Evolutionary conservation across 2,888 invertebrate genomes (phyloP).

Genomic region (Luperina testacea): DNA sequence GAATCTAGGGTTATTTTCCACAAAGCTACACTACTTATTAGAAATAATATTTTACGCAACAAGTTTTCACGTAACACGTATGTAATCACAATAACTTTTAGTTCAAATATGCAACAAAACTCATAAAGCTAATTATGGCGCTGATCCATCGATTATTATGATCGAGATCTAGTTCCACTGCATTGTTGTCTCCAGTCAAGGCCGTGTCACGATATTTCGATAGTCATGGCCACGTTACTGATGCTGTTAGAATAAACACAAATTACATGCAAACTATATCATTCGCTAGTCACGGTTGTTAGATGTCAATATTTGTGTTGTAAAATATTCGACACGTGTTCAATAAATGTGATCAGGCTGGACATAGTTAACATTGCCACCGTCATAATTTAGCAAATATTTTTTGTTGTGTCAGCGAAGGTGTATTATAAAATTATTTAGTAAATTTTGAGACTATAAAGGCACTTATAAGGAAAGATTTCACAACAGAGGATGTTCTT

Average conservation of each 20-base stretch:
- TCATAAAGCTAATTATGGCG: neutral
- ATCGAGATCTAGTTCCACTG: slow-evolving; percentile 14
- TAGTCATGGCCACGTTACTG: slow-evolving; percentile 1
- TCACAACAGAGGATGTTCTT: too few species aligned
- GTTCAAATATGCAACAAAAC: neutral
- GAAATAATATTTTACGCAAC: too few species aligned
- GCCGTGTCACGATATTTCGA: slow-evolving; percentile 25
- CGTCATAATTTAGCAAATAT: neutral
- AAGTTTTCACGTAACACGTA: too few species aligned
- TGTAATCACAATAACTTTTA: neutral
- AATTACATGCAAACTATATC: slow-evolving; percentile 27
- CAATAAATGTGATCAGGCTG: neutral
- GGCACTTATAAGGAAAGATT: neutral
- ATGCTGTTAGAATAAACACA: slow-evolving; percentile 5
- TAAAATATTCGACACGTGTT: slow-evolving; percentile 26
- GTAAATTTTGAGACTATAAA: neutral
- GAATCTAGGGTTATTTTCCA: too few species aligned
- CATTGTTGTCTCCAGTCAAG: slow-evolving; percentile 27
- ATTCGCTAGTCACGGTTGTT: slow-evolving; percentile 28
- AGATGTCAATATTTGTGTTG: slow-evolving; percentile 14
- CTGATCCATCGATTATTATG: slow-evolving; percentile 2
- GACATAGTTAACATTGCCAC: neutral
- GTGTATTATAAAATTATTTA: neutral
- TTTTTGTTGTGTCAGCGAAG: neutral
- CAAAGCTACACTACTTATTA: too few species aligned